These are phyloP conservation scores for Drosophila lacertosa DNA, from an alignment of 1,140 invertebrate genomes.

Conservation along the genomic window DNA sequence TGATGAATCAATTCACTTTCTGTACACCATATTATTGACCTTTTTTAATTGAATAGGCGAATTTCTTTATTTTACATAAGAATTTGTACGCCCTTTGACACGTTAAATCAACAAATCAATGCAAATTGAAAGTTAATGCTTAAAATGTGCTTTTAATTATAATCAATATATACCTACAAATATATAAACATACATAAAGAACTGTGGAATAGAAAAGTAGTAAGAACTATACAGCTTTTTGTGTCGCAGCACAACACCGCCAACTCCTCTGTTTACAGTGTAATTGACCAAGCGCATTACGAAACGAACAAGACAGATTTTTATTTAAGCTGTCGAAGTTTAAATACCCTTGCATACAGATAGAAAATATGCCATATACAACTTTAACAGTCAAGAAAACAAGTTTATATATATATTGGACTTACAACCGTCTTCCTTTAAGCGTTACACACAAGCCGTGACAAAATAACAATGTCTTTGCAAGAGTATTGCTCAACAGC, in stretches of 20 bases:
- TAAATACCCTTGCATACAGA: no score
- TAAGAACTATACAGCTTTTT: background rate
- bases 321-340: no score
- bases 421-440: no score
- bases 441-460: no score
- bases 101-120: constrained; percentile 27
- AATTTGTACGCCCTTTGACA: background rate
- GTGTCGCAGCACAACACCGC: background rate
- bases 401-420: no score
- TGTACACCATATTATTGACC: constrained; percentile 46
- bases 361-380: no score
- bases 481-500: background rate
- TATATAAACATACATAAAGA: background rate
- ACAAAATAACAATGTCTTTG: no score
- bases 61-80: constrained; percentile 52
- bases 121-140: background rate
- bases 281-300: background rate
- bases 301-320: background rate
- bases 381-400: no score
- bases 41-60: constrained; percentile 52
- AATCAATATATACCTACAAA: background rate
- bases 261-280: background rate
- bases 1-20: constrained; percentile 64
- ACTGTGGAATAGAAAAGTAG: background rate
- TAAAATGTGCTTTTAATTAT: background rate